Conservation (phyloP, 2,113 vertebrate species). For the Axis porcinus region DNA sequence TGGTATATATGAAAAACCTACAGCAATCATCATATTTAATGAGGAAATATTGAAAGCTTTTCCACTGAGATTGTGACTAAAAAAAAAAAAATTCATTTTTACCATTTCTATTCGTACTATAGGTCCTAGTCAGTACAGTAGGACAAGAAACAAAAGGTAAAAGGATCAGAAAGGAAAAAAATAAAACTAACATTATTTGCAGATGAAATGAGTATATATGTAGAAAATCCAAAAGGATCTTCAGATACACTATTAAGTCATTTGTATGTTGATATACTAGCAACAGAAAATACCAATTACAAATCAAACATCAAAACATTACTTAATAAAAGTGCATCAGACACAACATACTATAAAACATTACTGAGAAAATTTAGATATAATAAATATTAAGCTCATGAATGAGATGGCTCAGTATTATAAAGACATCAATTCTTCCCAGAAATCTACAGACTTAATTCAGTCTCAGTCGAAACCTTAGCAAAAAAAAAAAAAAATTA, state of each 20-base stretch:
- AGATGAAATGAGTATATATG: neutral
- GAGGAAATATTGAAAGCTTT: neutral
- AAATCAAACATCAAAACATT: neutral
- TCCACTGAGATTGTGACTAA: neutral
- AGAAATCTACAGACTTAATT: neutral
- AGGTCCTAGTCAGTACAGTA: neutral
- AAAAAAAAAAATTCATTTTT: neutral
- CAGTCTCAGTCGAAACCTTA: neutral
- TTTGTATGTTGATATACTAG: neutral
- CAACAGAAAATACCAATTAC: neutral
- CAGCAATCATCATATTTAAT: neutral
- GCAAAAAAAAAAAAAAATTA: neutral
- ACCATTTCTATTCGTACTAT: neutral
- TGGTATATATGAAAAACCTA: neutral
- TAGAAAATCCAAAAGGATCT: conserved; percentile 13
- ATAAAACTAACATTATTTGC: neutral
- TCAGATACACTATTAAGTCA: conserved; percentile 1
- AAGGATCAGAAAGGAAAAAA: neutral
- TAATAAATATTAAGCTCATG: neutral
- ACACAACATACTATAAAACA: neutral
- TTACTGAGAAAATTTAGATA: neutral
- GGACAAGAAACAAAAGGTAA: neutral
- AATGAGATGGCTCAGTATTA: neutral
- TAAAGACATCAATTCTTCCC: neutral
- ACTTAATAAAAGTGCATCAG: neutral